A percentile compares a stretch with the other conserved stretches of the same genome.
phyloP scores from a whole-genome alignment of 23 tunicate genomes.

The Oikopleura albicans region DNA sequence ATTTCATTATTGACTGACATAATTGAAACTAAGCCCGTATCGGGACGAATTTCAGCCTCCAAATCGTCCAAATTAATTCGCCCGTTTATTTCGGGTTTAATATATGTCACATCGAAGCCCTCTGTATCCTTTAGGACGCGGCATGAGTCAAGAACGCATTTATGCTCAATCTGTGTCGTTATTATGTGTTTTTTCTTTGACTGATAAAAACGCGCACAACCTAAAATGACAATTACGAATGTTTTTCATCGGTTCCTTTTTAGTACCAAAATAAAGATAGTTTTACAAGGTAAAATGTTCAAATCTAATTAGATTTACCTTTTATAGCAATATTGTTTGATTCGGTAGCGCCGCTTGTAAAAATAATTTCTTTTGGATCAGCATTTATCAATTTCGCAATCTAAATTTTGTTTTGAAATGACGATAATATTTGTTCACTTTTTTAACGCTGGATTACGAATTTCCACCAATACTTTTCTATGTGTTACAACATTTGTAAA shows the following conservation, averaged over 20 bases:
- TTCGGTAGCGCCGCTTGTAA: constrained; percentile 96
- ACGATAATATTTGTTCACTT: background rate
- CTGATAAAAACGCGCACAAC: constrained; percentile 14
- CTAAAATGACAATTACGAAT: too few species aligned
- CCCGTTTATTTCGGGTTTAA: constrained; percentile 30
- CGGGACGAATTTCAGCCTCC: constrained; percentile 53
- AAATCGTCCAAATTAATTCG: constrained; percentile 44
- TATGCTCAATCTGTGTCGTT: constrained; percentile 96
- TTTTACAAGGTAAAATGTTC: too few species aligned
- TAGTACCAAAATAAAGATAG: too few species aligned
- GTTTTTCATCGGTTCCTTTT: too few species aligned
- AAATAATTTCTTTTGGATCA: constrained; percentile 72
- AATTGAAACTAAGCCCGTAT: constrained; percentile 63
- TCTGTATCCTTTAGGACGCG: constrained; percentile 50
- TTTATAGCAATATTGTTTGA: constrained; percentile 76
- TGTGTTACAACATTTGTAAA: constrained; percentile 42
- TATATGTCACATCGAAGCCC: constrained; percentile 70
- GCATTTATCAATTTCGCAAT: constrained; percentile 25
- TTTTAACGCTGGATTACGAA: too few species aligned
- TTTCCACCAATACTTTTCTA: constrained; percentile 21
- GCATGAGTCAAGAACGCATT: constrained; percentile 95
- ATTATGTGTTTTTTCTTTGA: constrained; percentile 54
- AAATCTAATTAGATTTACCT: too few species aligned
- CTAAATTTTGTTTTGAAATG: background rate
- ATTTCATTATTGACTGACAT: constrained; percentile 88